Evolutionary conservation across 2,888 invertebrate species (phyloP), one percentile per base, ranked within the genome.

Genomic region (Drosophila crucigera): DNA sequence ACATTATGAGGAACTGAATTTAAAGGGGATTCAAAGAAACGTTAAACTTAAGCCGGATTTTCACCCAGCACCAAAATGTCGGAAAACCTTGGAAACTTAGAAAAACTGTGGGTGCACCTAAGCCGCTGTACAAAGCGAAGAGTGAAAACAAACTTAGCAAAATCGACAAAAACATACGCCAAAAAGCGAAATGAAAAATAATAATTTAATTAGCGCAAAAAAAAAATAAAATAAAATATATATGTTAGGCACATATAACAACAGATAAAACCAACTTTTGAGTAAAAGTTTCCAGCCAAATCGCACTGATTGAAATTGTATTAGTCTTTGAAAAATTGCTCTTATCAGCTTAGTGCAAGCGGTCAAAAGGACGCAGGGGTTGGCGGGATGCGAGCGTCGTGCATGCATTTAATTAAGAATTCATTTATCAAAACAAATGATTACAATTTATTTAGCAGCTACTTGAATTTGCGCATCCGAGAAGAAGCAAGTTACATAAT

Each of bases 141-240:
- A 19, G 39, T 14, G 16, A 52, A 39, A 50, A 50, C 14, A 52
- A 39, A 50, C 39, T 14, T 35, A 19, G 58, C 47, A 28, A n/a
- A 58, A 56, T 30, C 14, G 31, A 35, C n/a, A 61, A 14, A n/a
- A 30, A 60, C 7, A 58, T 11, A 41, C 25, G 19, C 25, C n/a
- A 52, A 56, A 72, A 62, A 6, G 33, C 54, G 19, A 54, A 66
- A 31, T 54, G n/a, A 50, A 33, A 59, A 33, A 64, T 56, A 63
- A 53, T 68, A 68, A 77, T 73, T 78, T 59, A 78, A 77, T 78
- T 68, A 77, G 50, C 14, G 37, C 35, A 65, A 61, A 4, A 43
- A 30, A 30, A 71, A 47, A 22, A 53, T 61, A 37, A 14, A 74
- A 61, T 33, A 41, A 50, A 50, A 43, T 35, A 28, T 39, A 6